Evolutionary conservation across 2,797 vertebrate species (phyloP).

Genomic region (Hapalemur alaotrensis): DNA sequence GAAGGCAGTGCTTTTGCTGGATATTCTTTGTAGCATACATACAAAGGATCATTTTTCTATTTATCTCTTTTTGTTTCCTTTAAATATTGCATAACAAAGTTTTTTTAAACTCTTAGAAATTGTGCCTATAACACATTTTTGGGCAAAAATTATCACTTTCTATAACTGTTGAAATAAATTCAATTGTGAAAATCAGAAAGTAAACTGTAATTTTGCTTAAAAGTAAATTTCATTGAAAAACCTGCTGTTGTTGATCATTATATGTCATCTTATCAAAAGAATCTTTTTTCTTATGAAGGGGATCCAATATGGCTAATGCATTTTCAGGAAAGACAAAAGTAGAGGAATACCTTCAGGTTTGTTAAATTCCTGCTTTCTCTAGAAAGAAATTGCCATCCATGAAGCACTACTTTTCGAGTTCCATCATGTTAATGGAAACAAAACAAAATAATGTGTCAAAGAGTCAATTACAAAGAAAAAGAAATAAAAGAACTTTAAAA

Average conservation of each 20-base stretch:
- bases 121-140: background rate
- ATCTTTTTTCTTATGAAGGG: background rate
- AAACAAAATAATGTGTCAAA: slow-evolving; percentile 31
- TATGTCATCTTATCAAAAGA: slow-evolving; percentile 39
- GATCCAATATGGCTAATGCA: background rate
- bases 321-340: background rate
- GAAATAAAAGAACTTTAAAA: background rate
- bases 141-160: background rate
- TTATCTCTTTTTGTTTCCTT: background rate
- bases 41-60: background rate
- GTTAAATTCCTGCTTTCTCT: background rate
- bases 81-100: background rate
- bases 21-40: background rate
- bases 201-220: slow-evolving; percentile 45
- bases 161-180: slow-evolving; percentile 2
- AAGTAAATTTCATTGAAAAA: slow-evolving; percentile 33
- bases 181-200: background rate
- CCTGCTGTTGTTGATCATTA: background rate
- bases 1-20: background rate
- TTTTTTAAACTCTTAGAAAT: background rate
- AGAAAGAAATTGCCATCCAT: background rate
- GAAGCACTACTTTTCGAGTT: background rate
- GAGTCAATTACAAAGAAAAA: background rate
- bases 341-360: background rate
- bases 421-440: background rate